Percentiles rank a stretch among this genome's conserved stretches.
These are phyloP conservation scores for Apistogramma diplotaenia DNA, from an alignment of 2,113 vertebrate species.

Conservation along the genomic window DNA sequence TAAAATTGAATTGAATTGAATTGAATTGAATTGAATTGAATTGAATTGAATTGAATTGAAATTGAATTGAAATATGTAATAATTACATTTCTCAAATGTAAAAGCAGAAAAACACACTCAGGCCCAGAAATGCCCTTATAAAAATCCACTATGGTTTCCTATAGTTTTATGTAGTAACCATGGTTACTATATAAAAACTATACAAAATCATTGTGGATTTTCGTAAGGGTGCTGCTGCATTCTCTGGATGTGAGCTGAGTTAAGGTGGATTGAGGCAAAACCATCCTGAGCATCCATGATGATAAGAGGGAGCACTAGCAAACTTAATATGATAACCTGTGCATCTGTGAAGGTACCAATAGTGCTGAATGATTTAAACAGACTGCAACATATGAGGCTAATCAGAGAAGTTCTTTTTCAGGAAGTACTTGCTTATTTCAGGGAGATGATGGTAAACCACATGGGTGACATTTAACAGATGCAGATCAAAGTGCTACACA, in stretches of 20 bases:
- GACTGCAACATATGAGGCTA: background rate
- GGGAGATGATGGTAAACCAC: background rate
- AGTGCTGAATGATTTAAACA: background rate
- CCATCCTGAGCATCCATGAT: background rate
- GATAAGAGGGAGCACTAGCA: background rate
- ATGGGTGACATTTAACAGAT: background rate
- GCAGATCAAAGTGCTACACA: background rate
- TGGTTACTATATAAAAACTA: too few species aligned
- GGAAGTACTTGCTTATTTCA: background rate
- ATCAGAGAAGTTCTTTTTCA: background rate
- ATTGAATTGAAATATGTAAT: too few species aligned
- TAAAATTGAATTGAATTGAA: too few species aligned
- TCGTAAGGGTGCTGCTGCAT: too few species aligned
- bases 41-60: too few species aligned
- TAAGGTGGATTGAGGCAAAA: too few species aligned
- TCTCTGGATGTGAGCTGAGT: too few species aligned
- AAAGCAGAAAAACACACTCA: background rate
- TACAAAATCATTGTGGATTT: too few species aligned
- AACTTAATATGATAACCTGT: background rate
- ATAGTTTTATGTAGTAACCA: too few species aligned
- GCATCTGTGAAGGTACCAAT: background rate
- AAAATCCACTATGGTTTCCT: too few species aligned
- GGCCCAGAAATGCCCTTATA: background rate
- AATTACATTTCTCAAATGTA: background rate
- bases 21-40: too few species aligned